Evolutionary conservation across 2,888 invertebrate species (phyloP).

Genomic region (Hydrotaea cyrtoneurina): DNA sequence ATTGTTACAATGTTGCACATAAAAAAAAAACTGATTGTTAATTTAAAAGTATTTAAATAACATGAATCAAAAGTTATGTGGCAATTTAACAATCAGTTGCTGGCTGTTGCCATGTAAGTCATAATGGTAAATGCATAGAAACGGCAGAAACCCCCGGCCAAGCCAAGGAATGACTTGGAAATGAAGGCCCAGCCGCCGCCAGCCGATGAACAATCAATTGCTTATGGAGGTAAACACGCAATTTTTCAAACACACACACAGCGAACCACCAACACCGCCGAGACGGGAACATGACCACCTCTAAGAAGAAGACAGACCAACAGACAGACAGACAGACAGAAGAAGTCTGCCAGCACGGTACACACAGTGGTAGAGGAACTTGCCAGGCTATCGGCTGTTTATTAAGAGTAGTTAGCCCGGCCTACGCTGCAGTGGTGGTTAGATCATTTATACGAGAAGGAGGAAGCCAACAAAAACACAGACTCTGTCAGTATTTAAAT

Average conservation of each 20-base stretch:
- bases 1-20: constrained; percentile 55
- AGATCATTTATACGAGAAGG: constrained; percentile 1
- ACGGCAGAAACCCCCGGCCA: neutral
- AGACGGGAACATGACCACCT: constrained; percentile 4
- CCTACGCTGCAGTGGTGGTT: neutral
- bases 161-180: neutral
- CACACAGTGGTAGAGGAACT: neutral
- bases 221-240: constrained; percentile 61
- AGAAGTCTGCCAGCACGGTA: neutral
- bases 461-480: neutral
- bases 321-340: neutral
- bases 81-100: constrained; percentile 64
- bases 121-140: constrained; percentile 8
- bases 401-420: neutral
- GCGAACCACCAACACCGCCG: constrained; percentile 35
- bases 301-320: neutral
- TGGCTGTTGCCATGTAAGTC: constrained; percentile 7
- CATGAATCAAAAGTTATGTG: constrained; percentile 58
- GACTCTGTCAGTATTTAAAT: constrained; percentile 22
- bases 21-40: constrained; percentile 24
- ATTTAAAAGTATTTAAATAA: constrained; percentile 63
- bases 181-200: neutral
- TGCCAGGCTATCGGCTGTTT: neutral
- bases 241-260: constrained; percentile 61
- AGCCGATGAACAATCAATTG: constrained; percentile 62